These are phyloP conservation scores for Xylota segnis DNA, from an alignment of 2,888 invertebrate species.

Conservation along the genomic window DNA sequence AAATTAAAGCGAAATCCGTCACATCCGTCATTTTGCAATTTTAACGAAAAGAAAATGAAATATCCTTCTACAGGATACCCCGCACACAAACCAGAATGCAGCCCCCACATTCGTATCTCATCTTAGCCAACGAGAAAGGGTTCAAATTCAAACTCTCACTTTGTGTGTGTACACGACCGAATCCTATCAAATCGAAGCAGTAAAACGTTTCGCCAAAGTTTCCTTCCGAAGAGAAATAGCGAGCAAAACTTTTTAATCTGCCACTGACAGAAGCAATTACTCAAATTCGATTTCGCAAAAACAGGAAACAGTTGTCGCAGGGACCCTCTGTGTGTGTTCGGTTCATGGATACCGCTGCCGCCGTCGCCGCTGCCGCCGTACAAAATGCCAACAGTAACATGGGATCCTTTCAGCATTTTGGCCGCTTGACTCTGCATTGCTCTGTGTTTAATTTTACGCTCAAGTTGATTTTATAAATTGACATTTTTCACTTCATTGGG, in stretches of 20 bases:
- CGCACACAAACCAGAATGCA: background rate
- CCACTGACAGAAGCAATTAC: constrained; percentile 76
- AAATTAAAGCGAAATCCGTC: constrained; percentile 51
- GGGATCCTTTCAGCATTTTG: constrained; percentile 62
- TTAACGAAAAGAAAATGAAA: constrained; percentile 49
- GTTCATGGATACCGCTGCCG: background rate
- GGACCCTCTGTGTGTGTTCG: constrained; percentile 19
- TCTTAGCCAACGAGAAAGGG: constrained; percentile 10
- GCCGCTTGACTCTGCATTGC: constrained; percentile 56
- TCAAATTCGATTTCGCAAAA: constrained; percentile 75
- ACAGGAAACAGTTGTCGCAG: constrained; percentile 74
- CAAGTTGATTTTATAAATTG: constrained; percentile 72
- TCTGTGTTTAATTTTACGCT: constrained; percentile 72
- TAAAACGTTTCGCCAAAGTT: constrained; percentile 64
- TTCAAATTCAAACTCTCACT: constrained; percentile 10
- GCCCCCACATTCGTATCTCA: background rate
- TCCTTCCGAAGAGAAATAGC: constrained; percentile 45
- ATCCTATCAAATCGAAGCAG: constrained; percentile 49
- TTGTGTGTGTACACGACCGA: constrained; percentile 36
- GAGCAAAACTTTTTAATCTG: constrained; percentile 75
- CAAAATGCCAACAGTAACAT: constrained; percentile 44
- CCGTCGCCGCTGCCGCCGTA: background rate
- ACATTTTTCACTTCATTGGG: constrained; percentile 74
- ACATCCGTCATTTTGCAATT: constrained; percentile 49
- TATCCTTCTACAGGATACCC: constrained; percentile 6